Evolutionary conservation across 2,113 vertebrate genomes (phyloP), one percentile per base, ranked within the genome.

Genomic region (Sylvietta virens): DNA sequence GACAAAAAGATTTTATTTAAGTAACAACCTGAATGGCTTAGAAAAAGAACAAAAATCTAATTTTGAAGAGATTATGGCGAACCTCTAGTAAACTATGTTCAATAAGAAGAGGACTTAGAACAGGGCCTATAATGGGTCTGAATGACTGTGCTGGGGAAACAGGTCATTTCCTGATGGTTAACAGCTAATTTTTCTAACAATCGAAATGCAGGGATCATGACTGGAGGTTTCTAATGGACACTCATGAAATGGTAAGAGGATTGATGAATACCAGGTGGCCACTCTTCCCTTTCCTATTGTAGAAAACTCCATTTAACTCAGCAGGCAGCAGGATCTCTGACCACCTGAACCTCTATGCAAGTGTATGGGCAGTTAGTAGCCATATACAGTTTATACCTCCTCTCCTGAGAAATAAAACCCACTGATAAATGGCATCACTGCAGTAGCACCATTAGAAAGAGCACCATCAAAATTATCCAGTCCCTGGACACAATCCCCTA

Each of bases 11-110:
- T 70, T 80, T 83, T 76, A 73, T 90, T 93, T 56, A 61, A 91
- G 69, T 65, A 95, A 90, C 57, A 58, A 79, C 67, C 76, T 39
- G 72, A 93, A 90, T 45, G 54, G 27, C 72, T 95, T 96, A 62
- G 84, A 94, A 97, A 97, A 97, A 86, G 56, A 71, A 82, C 85
- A 96, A 96, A 93, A 96, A 86, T 58, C 96, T 98, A 97, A 98
- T 98, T 98, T 98, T 97, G 97, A 98, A 98, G 93, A 98, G 98
- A 98, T 98, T 98, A 98, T 19, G 54, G 97, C 70, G 90, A 97
- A 96, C 92, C 90, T 96, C 97, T 97, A 97, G 95, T 97, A 98
- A 98, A 98, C 95, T 88, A 93, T 90, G 81, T 95, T 98, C 97
- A 97, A 95, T 97, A 97, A 96, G 96, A 96, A 88, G 89, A 96